These are phyloP conservation scores for Sycophila texana DNA, from an alignment of 2,888 invertebrate species.

Conservation along the genomic window DNA sequence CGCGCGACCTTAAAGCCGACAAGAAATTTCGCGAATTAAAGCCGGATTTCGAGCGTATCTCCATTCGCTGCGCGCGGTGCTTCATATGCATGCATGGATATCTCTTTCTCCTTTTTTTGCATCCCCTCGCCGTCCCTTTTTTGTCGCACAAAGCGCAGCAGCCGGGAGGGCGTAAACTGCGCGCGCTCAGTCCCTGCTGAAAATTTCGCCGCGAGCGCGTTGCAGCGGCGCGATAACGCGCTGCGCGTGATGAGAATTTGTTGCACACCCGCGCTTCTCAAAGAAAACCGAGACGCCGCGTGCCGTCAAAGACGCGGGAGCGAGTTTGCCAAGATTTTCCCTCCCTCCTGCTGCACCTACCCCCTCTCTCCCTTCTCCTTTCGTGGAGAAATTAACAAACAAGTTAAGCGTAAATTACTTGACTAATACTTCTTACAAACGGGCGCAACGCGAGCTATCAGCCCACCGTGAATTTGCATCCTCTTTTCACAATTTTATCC, in stretches of 20 bases:
- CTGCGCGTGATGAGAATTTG: slow-evolving; percentile 40
- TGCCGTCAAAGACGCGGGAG: neutral
- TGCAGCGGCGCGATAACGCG: slow-evolving; percentile 29
- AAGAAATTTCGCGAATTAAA: slow-evolving; percentile 46
- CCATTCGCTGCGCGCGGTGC: no score
- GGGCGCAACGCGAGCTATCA: slow-evolving; percentile 9
- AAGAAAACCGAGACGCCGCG: slow-evolving; percentile 23
- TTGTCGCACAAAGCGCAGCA: neutral
- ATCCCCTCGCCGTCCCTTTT: neutral
- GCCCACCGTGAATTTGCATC: neutral
- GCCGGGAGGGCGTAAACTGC: neutral
- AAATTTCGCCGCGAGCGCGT: slow-evolving; percentile 9
- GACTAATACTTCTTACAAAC: slow-evolving; percentile 47
- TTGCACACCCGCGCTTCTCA: slow-evolving; percentile 24
- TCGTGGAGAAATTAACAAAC: slow-evolving; percentile 40
- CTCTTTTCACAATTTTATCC: neutral
- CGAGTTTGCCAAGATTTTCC: slow-evolving; percentile 44
- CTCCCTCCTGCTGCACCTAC: neutral
- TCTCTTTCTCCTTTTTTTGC: neutral
- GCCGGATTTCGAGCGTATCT: slow-evolving; percentile 18
- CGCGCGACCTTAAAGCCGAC: slow-evolving; percentile 31
- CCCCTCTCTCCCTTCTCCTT: neutral
- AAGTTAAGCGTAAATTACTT: slow-evolving; percentile 45
- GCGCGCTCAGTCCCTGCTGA: neutral
- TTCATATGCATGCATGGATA: no score